Base-by-base conservation (phyloP, 2,888 invertebrate species). In the Pandemis cinnamomeana region DNA sequence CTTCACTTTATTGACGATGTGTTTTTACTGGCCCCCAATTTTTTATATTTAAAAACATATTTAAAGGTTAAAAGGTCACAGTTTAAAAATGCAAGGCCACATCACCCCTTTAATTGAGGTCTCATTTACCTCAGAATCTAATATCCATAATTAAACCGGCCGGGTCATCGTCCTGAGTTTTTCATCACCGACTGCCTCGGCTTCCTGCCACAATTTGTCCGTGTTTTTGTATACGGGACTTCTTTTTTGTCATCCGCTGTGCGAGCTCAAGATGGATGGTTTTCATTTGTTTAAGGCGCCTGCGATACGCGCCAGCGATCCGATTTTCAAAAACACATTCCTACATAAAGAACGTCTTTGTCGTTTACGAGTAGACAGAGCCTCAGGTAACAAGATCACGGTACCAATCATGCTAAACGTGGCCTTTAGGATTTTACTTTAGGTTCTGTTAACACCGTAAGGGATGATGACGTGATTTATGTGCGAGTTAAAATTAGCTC, bases 191-290 rank as follows among this genome's bases (percentile, higher is more conserved):
- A 90, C 90, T 92, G 93, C 83, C 87, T 83, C 79, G 84, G 87
- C 81, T 92, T 94, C 94, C 94, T 91, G 93, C 91, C 90, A 91
- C 90, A 90, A 89, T 92, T 91, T 88, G 91, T 89, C 87, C 84
- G 84, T 88, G 84, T 88, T 89, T 88, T 89, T 89, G 82, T 86
- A 86, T 86, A 88, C 87, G 80, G 84, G 84, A 82, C 77, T 80
- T 84, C 86, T 84, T 51, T 86, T 83, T 86, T 83, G 83, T 72
- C 82, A 84, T 82, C 80, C 80, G 81, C 61, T 77, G 72, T 41
- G 63, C 71, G 69, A 69, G 69, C 64, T 70, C 44, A 42, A 58
- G 72, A 69, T 63, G 69, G 60, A 70, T 73, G 73, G 73, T 73
- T 73, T 69, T 70, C 64, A 69, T 76, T 80, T 78, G 76, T 80